phyloP scores from a whole-genome alignment of 23 tunicate species.

The Styela plicata region DNA sequence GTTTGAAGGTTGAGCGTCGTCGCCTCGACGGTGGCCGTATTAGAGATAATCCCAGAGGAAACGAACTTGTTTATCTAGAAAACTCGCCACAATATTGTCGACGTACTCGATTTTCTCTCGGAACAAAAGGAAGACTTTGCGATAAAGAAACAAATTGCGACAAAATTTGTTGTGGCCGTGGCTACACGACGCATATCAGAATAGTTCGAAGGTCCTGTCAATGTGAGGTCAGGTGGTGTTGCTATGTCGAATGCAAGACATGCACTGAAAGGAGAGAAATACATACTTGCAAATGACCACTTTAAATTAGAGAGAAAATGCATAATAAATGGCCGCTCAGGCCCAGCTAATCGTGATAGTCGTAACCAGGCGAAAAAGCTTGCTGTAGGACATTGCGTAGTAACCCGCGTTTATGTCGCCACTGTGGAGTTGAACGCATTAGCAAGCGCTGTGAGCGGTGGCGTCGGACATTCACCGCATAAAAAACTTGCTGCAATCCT shows the following conservation, averaged over 20 bases:
- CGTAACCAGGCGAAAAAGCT: too few relatives aligned
- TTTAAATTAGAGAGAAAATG: too few relatives aligned
- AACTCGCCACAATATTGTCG: constrained; percentile 63
- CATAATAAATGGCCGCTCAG: too few relatives aligned
- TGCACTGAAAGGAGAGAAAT: constrained; percentile 65
- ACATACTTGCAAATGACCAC: constrained; percentile 69
- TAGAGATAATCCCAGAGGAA: constrained; percentile 44
- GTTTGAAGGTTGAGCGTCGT: not conserved
- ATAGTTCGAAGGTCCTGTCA: constrained; percentile 60
- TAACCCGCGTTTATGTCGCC: too few relatives aligned
- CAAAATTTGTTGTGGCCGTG: constrained; percentile 78
- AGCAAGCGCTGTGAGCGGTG: too few relatives aligned
- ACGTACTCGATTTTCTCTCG: constrained; percentile 54
- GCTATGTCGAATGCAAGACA: constrained; percentile 73
- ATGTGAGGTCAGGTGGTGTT: constrained; percentile 85
- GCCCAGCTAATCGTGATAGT: too few relatives aligned
- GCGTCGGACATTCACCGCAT: too few relatives aligned
- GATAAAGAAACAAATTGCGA: constrained; percentile 55
- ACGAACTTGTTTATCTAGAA: constrained; percentile 78
- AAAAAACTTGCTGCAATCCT: too few relatives aligned
- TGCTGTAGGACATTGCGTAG: too few relatives aligned
- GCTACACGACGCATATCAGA: constrained; percentile 65
- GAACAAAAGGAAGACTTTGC: constrained; percentile 78
- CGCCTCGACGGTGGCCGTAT: not conserved
- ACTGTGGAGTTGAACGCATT: too few relatives aligned